A percentile compares a stretch with the other conserved stretches of the same genome.
Evolutionary conservation across 2,113 vertebrate genomes (phyloP).

Genomic region (Reinhardtius hippoglossoides): DNA sequence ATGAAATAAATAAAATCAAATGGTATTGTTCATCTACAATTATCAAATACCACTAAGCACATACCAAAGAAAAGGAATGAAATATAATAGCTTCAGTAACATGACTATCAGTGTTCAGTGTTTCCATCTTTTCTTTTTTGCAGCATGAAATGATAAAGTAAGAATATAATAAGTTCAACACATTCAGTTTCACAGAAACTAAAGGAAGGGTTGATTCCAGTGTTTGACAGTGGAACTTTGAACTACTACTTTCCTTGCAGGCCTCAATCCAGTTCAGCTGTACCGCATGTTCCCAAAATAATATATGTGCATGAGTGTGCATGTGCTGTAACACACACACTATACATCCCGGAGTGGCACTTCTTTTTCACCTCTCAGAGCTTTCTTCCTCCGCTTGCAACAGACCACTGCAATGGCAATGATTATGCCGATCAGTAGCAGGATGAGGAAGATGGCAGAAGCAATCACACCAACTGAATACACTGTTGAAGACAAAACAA

Average conservation of each 20-base stretch:
- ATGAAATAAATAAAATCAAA: conserved; percentile 46
- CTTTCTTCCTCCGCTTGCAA: conserved; percentile 77
- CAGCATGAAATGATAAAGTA: conserved; percentile 7
- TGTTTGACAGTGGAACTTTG: conserved; percentile 57
- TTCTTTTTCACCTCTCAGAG: conserved; percentile 62
- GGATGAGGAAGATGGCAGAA: conserved; percentile 70
- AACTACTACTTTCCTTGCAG: neutral
- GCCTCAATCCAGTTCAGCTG: conserved; percentile 19
- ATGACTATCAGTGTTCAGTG: conserved; percentile 12
- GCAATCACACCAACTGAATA: conserved; percentile 81
- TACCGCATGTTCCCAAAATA: conserved; percentile 19
- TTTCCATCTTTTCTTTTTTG: conserved; percentile 19
- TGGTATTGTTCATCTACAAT: conserved; percentile 49
- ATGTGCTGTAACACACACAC: neutral
- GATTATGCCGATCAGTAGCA: conserved; percentile 72
- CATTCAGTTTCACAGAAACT: conserved; percentile 87
- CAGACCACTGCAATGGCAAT: conserved; percentile 77
- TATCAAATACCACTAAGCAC: conserved; percentile 42
- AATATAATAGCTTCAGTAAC: conserved; percentile 3
- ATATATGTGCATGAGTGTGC: neutral
- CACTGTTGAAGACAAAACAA: conserved; percentile 62
- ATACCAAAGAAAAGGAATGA: neutral
- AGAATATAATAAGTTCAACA: conserved; percentile 23
- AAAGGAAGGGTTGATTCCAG: conserved; percentile 62
- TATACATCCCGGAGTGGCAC: conserved; percentile 67